Evolutionary conservation across 2,888 invertebrate species (phyloP).

Genomic region (Coleophora deauratella): DNA sequence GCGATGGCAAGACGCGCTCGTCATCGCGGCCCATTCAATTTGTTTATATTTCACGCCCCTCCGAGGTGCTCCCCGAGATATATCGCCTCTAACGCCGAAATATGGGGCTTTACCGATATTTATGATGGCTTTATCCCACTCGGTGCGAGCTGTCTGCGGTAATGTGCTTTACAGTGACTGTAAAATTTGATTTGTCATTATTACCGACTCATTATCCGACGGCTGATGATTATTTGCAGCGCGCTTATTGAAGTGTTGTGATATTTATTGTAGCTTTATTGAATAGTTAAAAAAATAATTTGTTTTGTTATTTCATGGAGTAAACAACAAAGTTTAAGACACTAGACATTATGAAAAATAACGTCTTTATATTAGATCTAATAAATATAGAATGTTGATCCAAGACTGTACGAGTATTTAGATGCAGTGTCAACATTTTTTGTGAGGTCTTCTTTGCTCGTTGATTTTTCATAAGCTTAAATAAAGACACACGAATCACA

Average conservation of each 20-base stretch:
- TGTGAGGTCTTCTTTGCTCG: too few relatives aligned
- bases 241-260: conserved; percentile 8
- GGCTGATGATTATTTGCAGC: conserved; percentile 18
- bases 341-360: too few relatives aligned
- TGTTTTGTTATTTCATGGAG: too few relatives aligned
- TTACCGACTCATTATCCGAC: conserved; percentile 23
- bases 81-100: conserved; percentile 60
- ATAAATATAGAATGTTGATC: too few relatives aligned
- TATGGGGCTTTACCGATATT: conserved; percentile 64
- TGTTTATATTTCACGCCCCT: conserved; percentile 71
- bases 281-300: conserved; percentile 3
- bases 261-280: background rate
- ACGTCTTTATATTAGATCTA: too few relatives aligned
- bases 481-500: too few relatives aligned
- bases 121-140: conserved; percentile 55
- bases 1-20: conserved; percentile 37
- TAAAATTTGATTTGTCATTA: conserved; percentile 33
- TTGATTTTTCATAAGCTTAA: too few relatives aligned
- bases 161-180: conserved; percentile 46
- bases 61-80: conserved; percentile 60
- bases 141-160: conserved; percentile 35
- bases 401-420: too few relatives aligned
- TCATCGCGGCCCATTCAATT: conserved; percentile 66
- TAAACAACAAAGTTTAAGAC: too few relatives aligned
- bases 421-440: too few relatives aligned